phyloP scores from a whole-genome alignment of 35 echinoderm and acorn worm species.

The Heliocidaris erythrogramma region DNA sequence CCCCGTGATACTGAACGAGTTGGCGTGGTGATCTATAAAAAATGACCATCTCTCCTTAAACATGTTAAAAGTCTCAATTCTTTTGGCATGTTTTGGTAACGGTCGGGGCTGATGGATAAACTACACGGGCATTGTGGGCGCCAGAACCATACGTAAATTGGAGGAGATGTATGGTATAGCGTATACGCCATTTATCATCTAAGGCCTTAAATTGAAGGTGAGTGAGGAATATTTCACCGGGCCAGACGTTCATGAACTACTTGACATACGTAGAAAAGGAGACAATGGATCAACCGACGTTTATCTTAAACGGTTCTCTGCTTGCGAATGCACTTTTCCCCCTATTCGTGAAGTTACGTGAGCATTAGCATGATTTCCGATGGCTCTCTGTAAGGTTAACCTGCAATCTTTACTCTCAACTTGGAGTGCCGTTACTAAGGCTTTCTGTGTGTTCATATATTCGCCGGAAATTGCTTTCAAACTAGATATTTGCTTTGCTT shows the following conservation, averaged over 20 bases:
- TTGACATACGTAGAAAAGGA: background rate
- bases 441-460: background rate
- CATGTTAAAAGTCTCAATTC: too few species aligned
- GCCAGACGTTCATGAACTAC: background rate
- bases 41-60: too few species aligned
- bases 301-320: background rate
- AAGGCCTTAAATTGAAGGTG: background rate
- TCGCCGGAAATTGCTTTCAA: constrained; percentile 8
- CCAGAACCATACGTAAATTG: background rate
- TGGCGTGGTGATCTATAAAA: too few species aligned
- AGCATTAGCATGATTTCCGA: background rate
- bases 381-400: background rate
- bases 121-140: background rate
- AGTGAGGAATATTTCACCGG: background rate
- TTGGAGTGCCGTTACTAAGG: background rate
- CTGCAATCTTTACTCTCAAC: background rate
- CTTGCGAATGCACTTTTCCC: background rate
- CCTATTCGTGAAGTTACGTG: background rate
- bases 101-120: background rate
- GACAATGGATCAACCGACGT: background rate
- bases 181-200: background rate
- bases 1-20: too few species aligned
- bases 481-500: background rate
- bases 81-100: background rate
- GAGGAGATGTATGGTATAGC: background rate